Base-by-base conservation (phyloP, 23 tunicate species). In the Clavelina lepadiformis region DNA sequence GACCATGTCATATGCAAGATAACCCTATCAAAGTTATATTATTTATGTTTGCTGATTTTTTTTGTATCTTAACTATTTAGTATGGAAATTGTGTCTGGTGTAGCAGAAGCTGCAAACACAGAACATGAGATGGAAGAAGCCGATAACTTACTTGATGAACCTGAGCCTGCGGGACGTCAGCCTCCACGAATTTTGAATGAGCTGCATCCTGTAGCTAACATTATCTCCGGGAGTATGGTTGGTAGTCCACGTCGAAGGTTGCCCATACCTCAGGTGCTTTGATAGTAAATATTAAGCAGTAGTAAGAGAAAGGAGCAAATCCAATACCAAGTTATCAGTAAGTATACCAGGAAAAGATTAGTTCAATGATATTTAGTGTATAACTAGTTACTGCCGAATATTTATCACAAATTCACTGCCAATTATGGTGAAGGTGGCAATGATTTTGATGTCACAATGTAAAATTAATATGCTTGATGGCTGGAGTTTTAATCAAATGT, bases 41-140 rank as follows among this genome's bases (percentile, higher is more conserved):
- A 41, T 41, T 41, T 11, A 8, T 41, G 49, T 8, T 41, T 8
- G 5, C 3, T 27, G 24, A 2, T 3, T 29, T 27, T 5, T 25
- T 57, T 57, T n/a, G n/a, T n/a, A n/a, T n/a, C n/a, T n/a, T n/a
- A n/a, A n/a, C 5, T 28, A 33, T 77, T 3, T 45, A 84, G 93
- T 27, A 84, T 84, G 93, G 93, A 84, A 45, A 25, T 68, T 23
- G 68, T 84, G 31, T 77, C 93, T 59, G 83, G 81, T 6, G 69
- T 41, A 24, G 65, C 68, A 56, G 96, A 80, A 51, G 85, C 60
- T 15, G 96, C 88, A 7, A 88, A 88, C 33, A 88, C 96, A 2
- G 88, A 88, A 22, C 76, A 74, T 50, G 87, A 74, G 53, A 28
- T 84, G 31, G 63, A 60, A 6, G 93, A 54, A 28, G 83, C 75